A percentile compares a stretch with the other conserved stretches of the same genome.
Conservation (phyloP, 1,140 invertebrate genomes). For the Aphis craccivora region DNA sequence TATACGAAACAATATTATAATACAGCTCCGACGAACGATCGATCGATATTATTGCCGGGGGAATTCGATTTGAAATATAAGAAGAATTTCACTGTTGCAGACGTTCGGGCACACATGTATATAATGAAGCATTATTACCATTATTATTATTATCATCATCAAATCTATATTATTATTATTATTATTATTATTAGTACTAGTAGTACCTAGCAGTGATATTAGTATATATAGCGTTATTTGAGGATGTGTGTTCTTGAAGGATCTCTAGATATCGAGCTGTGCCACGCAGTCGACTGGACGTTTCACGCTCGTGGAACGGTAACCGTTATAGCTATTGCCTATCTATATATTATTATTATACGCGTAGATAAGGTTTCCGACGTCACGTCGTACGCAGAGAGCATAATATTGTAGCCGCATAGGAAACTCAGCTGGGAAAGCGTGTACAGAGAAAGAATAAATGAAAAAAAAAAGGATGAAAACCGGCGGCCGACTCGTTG, state of each 20-base stretch:
- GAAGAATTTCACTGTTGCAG: not conserved
- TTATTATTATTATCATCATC: not conserved
- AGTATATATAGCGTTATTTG: not conserved
- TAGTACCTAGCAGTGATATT: too few relatives aligned
- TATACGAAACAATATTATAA: not conserved
- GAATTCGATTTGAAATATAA: constrained; percentile 28
- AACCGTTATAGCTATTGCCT: not conserved
- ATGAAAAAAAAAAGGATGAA: not conserved
- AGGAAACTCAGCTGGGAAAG: not conserved
- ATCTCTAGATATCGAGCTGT: not conserved
- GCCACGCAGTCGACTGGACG: not conserved
- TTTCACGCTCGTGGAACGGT: not conserved
- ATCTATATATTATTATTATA: not conserved
- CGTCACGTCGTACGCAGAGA: not conserved
- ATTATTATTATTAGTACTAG: too few relatives aligned
- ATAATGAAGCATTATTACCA: not conserved
- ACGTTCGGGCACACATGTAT: not conserved
- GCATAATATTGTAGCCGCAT: not conserved
- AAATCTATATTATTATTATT: not conserved
- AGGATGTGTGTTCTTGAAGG: not conserved
- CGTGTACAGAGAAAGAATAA: not conserved
- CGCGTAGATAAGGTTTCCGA: not conserved
- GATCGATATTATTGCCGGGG: constrained; percentile 6
- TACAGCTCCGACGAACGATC: not conserved
- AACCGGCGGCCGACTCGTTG: not conserved